A percentile compares a stretch with the other conserved stretches of the same genome.
phyloP scores from a whole-genome alignment of 2,113 vertebrate species.

The Lipophrys pholis region DNA sequence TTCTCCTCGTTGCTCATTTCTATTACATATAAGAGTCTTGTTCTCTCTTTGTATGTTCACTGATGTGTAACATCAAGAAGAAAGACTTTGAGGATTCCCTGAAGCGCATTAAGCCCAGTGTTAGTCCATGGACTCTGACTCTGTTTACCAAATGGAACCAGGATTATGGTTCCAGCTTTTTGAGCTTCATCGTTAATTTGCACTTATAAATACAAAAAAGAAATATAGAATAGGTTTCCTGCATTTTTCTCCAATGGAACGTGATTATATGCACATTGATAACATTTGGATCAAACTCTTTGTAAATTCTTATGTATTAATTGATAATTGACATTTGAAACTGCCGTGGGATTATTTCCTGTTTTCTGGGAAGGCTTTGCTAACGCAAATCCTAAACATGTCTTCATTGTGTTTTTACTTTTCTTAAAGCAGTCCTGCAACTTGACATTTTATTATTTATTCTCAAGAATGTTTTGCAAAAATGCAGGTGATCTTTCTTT shows the following conservation, averaged over 20 bases:
- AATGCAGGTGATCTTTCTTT: not conserved
- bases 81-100: slow-evolving; percentile 92
- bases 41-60: slow-evolving; percentile 45
- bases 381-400: slow-evolving; percentile 5
- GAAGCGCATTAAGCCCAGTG: slow-evolving; percentile 93
- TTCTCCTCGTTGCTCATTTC: not conserved
- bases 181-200: slow-evolving; percentile 71
- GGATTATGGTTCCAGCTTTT: slow-evolving; percentile 90
- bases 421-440: slow-evolving; percentile 17
- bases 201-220: not conserved
- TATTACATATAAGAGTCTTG: not conserved
- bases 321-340: slow-evolving; percentile 17
- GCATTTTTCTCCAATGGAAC: not conserved
- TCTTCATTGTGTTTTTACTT: slow-evolving; percentile 17
- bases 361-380: slow-evolving; percentile 48
- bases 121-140: slow-evolving; percentile 87
- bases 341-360: slow-evolving; percentile 25
- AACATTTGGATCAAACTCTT: too few relatives aligned
- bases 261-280: not conserved
- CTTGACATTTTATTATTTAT: slow-evolving; percentile 50
- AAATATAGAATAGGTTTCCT: not conserved
- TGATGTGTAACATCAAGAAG: slow-evolving; percentile 94
- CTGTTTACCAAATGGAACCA: slow-evolving; percentile 92
- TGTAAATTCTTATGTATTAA: slow-evolving; percentile 8
- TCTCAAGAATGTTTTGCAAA: slow-evolving; percentile 38